Evolutionary conservation across 2,797 vertebrate species (phyloP), one percentile per base, ranked within the genome.

Genomic region (Argyrosomus regius): DNA sequence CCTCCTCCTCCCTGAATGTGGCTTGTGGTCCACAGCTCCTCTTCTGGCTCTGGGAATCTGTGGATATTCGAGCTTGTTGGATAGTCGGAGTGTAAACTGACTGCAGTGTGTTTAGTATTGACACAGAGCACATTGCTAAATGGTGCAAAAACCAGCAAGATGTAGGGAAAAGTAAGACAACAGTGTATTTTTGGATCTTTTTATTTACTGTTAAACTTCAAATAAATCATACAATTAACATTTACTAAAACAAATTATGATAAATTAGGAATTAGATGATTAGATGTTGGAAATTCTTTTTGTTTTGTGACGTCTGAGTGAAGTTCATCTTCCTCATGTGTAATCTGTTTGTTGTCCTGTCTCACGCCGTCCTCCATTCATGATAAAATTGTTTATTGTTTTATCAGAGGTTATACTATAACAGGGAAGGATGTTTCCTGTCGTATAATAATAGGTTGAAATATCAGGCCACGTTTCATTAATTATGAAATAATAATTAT

Each of bases 401-500:
- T 58, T 24, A 56, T 82, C 31, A 59, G 24, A 64, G n/a, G 78
- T 71, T 52, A 60, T 53, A 57, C 18, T 14, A 16, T 6, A 61
- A 60, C 68, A 18, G 60, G 28, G 16, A 72, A 48, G 18, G 4
- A 22, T 48, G 49, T 64, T 61, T 54, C 45, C 54, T 64, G 57
- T 63, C 57, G 20, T 24, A 31, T 35, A 54, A 22, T 75, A 72
- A 58, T 58, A 70, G 64, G 53, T 56, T 82, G 64, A 88, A 81
- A 78, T 74, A 87, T 66, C 62, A 84, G 82, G 71, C 80, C 77
- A 83, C 76, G 31, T 87, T 83, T 74, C 26, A 82, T 92, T 91
- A 90, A 88, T 90, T 83, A 83, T 87, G 68, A 82, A 90, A 86
- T 72, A 77, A 87, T 86, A 90, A 92, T 89, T 80, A 89, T 90